phyloP scores from a whole-genome alignment of 2,113 vertebrate species.

The Stictonetta naevosa region DNA sequence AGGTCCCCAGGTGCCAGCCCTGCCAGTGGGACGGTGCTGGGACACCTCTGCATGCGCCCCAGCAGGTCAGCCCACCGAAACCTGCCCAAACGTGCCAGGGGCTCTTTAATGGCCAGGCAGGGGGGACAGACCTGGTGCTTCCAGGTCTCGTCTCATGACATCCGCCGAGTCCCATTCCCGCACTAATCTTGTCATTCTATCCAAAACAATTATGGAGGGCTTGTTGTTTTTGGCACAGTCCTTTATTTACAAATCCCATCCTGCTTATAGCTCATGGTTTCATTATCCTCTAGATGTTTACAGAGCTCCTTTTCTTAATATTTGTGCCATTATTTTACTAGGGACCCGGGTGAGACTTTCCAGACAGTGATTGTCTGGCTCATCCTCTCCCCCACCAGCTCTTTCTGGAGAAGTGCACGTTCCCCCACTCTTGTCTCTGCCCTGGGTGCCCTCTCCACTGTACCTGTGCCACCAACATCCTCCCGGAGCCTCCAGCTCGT shows the following conservation, averaged over 20 bases:
- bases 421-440: background rate
- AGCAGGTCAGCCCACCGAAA: background rate
- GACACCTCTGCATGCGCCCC: background rate
- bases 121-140: background rate
- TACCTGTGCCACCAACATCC: background rate
- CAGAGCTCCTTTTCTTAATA: slow-evolving; percentile 71
- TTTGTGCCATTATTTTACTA: slow-evolving; percentile 74
- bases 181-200: slow-evolving; percentile 74
- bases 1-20: accelerated
- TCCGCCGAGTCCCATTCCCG: slow-evolving; percentile 32
- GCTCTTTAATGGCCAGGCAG: background rate
- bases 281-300: slow-evolving; percentile 78
- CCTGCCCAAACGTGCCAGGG: background rate
- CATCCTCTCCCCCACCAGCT: slow-evolving; percentile 38
- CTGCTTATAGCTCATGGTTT: slow-evolving; percentile 77
- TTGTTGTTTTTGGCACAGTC: slow-evolving; percentile 74
- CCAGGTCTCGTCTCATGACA: slow-evolving; percentile 65
- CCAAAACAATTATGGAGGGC: slow-evolving; percentile 72
- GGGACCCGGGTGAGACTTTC: slow-evolving; percentile 59
- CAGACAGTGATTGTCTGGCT: slow-evolving; percentile 69
- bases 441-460: background rate
- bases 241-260: slow-evolving; percentile 76
- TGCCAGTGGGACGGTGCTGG: background rate
- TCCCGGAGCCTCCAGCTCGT: background rate
- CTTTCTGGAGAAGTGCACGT: slow-evolving; percentile 40